A percentile compares a stretch with the other conserved stretches of the same genome.
Evolutionary conservation across 1,140 invertebrate species (phyloP).

Genomic region (Saxidomus purpurata): DNA sequence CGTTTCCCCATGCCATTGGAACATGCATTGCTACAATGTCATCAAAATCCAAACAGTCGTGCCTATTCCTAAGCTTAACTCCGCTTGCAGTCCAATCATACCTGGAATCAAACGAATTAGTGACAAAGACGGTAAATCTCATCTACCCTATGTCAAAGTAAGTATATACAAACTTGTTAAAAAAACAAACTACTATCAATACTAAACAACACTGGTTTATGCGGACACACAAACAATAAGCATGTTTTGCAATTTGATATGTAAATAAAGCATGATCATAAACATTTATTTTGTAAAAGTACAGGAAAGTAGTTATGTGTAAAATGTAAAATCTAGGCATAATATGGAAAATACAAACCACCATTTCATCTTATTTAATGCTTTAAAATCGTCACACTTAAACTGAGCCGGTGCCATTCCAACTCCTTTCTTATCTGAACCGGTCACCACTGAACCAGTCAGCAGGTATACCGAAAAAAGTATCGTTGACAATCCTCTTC

Average conservation of each 20-base stretch:
- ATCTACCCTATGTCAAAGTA: too few species aligned
- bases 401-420: background rate
- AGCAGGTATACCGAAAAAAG: background rate
- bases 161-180: too few species aligned
- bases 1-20: conserved; percentile 3
- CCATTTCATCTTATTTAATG: background rate
- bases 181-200: too few species aligned
- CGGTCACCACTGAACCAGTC: background rate
- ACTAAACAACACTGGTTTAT: background rate
- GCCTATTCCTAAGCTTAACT: background rate
- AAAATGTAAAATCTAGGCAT: background rate
- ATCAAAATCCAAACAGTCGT: background rate
- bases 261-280: too few species aligned
- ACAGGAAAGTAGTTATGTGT: background rate
- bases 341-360: background rate
- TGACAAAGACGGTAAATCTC: too few species aligned
- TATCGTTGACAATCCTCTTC: too few species aligned
- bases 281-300: background rate
- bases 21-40: background rate
- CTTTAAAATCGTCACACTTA: background rate
- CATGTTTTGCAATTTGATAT: too few species aligned
- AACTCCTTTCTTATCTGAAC: background rate
- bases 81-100: conserved; percentile 10
- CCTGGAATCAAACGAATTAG: background rate
- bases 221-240: background rate